Conservation (phyloP, 2,888 invertebrate genomes). For the Sphaeridia pumilis region DNA sequence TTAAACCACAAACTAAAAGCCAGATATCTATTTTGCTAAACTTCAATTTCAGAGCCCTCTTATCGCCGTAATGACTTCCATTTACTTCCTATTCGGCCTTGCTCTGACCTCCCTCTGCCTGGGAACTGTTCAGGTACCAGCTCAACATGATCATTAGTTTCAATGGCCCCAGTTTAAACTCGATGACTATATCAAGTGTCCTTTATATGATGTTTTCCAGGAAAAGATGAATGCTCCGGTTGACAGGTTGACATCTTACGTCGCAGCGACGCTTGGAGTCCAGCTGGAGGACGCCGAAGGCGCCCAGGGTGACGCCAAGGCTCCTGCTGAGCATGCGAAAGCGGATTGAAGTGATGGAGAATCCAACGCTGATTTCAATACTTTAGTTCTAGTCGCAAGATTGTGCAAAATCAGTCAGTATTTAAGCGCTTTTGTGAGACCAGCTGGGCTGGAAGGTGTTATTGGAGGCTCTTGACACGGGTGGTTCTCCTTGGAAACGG, state of each 20-base stretch:
- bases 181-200: no score
- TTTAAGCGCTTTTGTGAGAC: no score
- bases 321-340: neutral
- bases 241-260: slow-evolving; percentile 17
- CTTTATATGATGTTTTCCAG: no score
- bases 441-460: neutral
- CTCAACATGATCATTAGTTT: no score
- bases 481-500: slow-evolving; percentile 35
- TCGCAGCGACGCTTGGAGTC: slow-evolving; percentile 1
- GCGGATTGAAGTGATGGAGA: neutral
- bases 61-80: slow-evolving; percentile 79
- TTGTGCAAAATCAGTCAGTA: no score
- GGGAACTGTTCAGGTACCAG: slow-evolving; percentile 85
- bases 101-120: slow-evolving; percentile 95
- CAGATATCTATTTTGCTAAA: no score
- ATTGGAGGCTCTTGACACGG: neutral
- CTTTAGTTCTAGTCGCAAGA: no score
- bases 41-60: slow-evolving; percentile 72
- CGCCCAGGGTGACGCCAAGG: neutral
- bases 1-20: no score
- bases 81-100: slow-evolving; percentile 86
- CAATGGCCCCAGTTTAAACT: no score
- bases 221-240: slow-evolving; percentile 25
- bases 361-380: no score
- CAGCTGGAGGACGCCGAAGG: neutral